Conservation (phyloP, 2,113 vertebrate species). For the Pollachius pollachius region DNA sequence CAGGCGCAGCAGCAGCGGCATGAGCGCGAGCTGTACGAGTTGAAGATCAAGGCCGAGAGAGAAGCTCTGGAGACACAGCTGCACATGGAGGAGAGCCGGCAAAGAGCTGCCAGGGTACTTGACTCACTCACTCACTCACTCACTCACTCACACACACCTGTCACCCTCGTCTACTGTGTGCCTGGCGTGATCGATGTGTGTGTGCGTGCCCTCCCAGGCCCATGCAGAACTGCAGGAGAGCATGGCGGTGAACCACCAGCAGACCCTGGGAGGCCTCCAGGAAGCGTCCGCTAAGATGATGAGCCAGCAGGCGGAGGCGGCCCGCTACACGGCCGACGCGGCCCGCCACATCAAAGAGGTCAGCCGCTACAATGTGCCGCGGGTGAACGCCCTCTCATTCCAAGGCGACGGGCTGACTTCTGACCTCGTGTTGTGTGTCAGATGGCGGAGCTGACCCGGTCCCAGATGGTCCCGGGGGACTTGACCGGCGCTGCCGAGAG, state of each 20-base stretch:
- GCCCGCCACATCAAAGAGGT: conserved; percentile 85
- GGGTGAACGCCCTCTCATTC: too few relatives aligned
- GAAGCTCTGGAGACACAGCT: conserved; percentile 77
- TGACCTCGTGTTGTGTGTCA: conserved; percentile 45
- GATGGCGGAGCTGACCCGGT: conserved; percentile 82
- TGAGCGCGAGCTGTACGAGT: conserved; percentile 83
- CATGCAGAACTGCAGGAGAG: conserved; percentile 82
- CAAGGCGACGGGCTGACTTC: too few relatives aligned
- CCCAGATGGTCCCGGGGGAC: conserved; percentile 68
- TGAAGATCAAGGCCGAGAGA: conserved; percentile 88
- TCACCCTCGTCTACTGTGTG: background rate
- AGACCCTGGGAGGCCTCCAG: conserved; percentile 75
- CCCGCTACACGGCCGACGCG: conserved; percentile 71
- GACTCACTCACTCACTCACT: background rate
- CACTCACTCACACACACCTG: too few relatives aligned
- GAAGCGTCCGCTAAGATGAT: conserved; percentile 79
- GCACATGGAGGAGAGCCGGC: conserved; percentile 65
- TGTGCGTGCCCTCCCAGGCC: conserved; percentile 62
- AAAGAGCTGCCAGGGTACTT: conserved; percentile 84
- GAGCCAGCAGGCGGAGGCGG: conserved; percentile 81
- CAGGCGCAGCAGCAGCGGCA: conserved; percentile 91
- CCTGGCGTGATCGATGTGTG: background rate
- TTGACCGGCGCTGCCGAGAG: conserved; percentile 60
- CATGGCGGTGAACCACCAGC: conserved; percentile 78
- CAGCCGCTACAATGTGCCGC: conserved; percentile 16